These are phyloP conservation scores for Balaeniceps rex DNA, from an alignment of 2,113 vertebrate genomes.

Conservation along the genomic window DNA sequence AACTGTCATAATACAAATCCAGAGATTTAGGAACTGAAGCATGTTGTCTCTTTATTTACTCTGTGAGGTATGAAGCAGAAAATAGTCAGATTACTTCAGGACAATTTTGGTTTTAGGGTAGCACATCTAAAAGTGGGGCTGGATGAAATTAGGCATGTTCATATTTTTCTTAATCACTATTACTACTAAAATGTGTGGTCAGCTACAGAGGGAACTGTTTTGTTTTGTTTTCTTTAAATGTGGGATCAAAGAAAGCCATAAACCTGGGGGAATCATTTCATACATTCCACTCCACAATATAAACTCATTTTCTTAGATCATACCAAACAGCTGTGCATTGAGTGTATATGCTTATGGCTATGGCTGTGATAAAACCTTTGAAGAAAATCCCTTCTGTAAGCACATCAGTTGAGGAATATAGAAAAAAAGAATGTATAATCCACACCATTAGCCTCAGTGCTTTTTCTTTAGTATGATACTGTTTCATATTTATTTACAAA, in stretches of 20 bases:
- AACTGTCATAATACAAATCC: neutral
- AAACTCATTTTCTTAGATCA: conserved; percentile 53
- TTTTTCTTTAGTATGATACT: neutral
- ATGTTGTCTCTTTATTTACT: neutral
- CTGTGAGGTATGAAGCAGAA: neutral
- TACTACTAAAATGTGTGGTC: neutral
- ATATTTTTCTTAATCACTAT: neutral
- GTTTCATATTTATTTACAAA: conserved; percentile 38
- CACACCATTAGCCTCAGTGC: neutral
- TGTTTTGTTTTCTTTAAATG: conserved; percentile 26
- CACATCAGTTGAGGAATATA: neutral
- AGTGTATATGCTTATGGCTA: conserved; percentile 30
- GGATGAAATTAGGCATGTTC: neutral
- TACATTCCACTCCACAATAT: conserved; percentile 1
- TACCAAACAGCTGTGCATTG: conserved; percentile 1
- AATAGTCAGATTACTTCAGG: neutral
- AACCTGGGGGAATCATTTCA: neutral
- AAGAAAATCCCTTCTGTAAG: conserved; percentile 38
- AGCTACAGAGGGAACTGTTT: neutral
- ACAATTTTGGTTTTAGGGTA: neutral
- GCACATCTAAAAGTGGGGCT: neutral
- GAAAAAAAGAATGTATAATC: conserved; percentile 18
- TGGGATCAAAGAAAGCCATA: neutral
- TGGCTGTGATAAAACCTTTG: conserved; percentile 29
- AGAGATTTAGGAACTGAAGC: neutral